Evolutionary conservation across 2,113 vertebrate genomes (phyloP).

Genomic region (Cygnus buccinator): DNA sequence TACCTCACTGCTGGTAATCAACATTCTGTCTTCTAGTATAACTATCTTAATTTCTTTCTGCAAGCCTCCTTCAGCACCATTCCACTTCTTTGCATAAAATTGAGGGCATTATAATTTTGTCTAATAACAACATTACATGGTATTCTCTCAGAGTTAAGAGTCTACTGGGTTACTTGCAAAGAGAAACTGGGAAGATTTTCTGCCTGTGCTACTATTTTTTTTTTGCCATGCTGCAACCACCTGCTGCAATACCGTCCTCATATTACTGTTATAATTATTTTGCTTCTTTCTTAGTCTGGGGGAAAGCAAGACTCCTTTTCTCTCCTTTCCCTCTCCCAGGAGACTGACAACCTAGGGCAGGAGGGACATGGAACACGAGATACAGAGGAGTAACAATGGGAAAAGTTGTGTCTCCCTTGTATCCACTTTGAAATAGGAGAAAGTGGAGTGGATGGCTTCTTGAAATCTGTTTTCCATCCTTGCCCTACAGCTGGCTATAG

Average conservation of each 20-base stretch:
- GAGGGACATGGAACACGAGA: neutral
- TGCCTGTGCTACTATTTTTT: neutral
- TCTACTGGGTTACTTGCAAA: neutral
- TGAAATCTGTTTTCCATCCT: neutral
- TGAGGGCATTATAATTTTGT: neutral
- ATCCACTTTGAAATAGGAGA: neutral
- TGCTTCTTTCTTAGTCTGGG: neutral
- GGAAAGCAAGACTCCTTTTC: neutral
- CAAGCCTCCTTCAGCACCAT: neutral
- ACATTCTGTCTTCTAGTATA: neutral
- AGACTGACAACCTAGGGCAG: neutral
- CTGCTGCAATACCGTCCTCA: neutral
- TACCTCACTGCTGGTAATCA: conserved; percentile 50
- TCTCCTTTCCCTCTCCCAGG: neutral
- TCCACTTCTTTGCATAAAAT: conserved; percentile 26
- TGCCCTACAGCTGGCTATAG: neutral
- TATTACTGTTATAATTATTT: neutral
- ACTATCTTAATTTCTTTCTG: conserved; percentile 41
- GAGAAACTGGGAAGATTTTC: neutral
- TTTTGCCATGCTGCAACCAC: neutral
- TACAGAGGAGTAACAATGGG: neutral
- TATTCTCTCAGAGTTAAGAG: neutral
- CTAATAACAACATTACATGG: neutral
- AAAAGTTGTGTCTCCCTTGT: neutral
- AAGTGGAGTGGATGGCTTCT: neutral